Conservation (phyloP, 2,888 invertebrate genomes). For the Trisateles emortualis region DNA sequence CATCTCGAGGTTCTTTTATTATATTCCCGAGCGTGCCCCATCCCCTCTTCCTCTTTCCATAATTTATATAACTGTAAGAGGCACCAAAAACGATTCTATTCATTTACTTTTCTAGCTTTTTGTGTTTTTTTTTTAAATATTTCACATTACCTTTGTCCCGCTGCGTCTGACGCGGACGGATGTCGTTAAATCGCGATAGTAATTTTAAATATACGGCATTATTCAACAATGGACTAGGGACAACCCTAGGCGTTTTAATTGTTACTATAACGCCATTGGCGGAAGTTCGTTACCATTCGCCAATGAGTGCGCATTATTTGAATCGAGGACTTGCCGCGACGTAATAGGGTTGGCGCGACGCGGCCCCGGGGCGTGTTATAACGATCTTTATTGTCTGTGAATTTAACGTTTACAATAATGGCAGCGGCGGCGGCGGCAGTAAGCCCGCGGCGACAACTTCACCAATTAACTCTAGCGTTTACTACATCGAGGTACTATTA, state of each 20-base stretch:
- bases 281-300: constrained; percentile 70
- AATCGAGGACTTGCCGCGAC: constrained; percentile 59
- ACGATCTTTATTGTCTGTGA: constrained; percentile 73
- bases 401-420: constrained; percentile 62
- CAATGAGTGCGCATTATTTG: constrained; percentile 67
- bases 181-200: constrained; percentile 60
- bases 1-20: constrained; percentile 57
- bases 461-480: constrained; percentile 59
- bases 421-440: constrained; percentile 25
- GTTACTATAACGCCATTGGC: constrained; percentile 65
- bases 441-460: constrained; percentile 45
- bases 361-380: constrained; percentile 64
- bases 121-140: constrained; percentile 50
- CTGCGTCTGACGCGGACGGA: constrained; percentile 61
- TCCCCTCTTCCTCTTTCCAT: constrained; percentile 49
- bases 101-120: constrained; percentile 44
- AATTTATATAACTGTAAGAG: constrained; percentile 64
- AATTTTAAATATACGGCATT: constrained; percentile 56
- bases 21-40: constrained; percentile 47
- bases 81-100: constrained; percentile 60
- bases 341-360: constrained; percentile 60
- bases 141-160: constrained; percentile 52
- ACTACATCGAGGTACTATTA: constrained; percentile 43
- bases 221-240: constrained; percentile 57
- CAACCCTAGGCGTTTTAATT: constrained; percentile 68